phyloP scores from a whole-genome alignment of 2,888 invertebrate genomes.

The Lumbricus terrestris region DNA sequence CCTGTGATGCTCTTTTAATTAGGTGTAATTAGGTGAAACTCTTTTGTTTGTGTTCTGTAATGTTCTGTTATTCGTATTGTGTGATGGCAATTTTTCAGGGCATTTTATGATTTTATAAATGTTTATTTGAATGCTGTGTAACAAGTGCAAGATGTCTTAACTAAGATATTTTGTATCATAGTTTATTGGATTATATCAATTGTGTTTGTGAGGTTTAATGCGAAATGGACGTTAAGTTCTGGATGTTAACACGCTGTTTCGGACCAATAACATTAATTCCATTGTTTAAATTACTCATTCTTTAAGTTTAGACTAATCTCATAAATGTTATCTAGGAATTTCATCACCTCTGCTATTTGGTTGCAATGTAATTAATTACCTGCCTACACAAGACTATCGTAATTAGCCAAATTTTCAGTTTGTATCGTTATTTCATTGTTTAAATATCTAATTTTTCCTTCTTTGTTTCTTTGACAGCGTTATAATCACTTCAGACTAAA shows the following conservation, averaged over 20 bases:
- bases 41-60: too few relatives aligned
- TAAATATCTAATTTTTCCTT: too few relatives aligned
- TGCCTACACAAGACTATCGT: not conserved
- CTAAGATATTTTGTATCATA: not conserved
- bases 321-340: not conserved
- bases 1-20: too few relatives aligned
- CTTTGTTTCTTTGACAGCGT: not conserved
- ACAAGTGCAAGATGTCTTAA: not conserved
- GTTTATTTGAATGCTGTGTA: not conserved
- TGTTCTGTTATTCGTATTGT: not conserved
- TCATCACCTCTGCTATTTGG: not conserved
- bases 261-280: not conserved
- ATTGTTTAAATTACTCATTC: not conserved
- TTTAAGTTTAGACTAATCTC: not conserved
- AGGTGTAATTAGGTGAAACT: too few relatives aligned
- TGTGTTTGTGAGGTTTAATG: not conserved
- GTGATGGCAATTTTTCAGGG: not conserved
- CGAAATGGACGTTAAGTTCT: not conserved
- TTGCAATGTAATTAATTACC: not conserved
- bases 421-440: not conserved
- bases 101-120: not conserved
- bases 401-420: not conserved
- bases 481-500: not conserved
- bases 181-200: not conserved
- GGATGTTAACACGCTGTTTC: not conserved